These are phyloP conservation scores for Shinisaurus crocodilurus DNA, from an alignment of 2,113 vertebrate species.

Conservation along the genomic window DNA sequence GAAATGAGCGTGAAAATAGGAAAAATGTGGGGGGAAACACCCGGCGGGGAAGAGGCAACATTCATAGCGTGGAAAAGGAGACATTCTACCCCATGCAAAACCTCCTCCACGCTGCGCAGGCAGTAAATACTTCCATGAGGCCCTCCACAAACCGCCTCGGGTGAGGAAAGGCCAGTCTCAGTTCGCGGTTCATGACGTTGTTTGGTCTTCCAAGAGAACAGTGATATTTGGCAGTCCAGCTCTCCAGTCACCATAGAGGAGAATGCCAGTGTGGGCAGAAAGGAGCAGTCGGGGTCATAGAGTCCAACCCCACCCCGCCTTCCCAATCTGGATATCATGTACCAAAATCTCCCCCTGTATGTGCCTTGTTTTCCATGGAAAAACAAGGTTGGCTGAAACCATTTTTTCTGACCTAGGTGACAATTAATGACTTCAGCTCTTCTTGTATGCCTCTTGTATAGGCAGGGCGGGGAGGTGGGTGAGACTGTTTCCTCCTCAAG, in stretches of 20 bases:
- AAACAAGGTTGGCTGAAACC: neutral
- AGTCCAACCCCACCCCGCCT: neutral
- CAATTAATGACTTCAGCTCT: neutral
- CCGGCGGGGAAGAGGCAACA: neutral
- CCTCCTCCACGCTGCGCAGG: slow-evolving; percentile 2
- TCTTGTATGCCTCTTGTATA: neutral
- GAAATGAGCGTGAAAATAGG: slow-evolving; percentile 45
- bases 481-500: neutral
- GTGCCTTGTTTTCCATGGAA: neutral
- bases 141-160: neutral
- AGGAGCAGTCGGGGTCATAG: neutral
- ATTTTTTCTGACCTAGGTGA: neutral
- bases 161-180: neutral
- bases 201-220: neutral
- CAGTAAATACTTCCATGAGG: slow-evolving; percentile 28
- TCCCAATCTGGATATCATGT: neutral
- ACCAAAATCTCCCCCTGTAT: neutral
- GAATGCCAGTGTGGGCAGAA: neutral
- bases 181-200: neutral
- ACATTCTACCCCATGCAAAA: slow-evolving; percentile 28
- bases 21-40: slow-evolving; percentile 24
- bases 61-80: slow-evolving; percentile 16
- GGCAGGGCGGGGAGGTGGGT: neutral
- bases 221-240: neutral
- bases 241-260: neutral